Evolutionary conservation across 2,113 vertebrate genomes (phyloP), one percentile per base, ranked within the genome.

Genomic region (Stigmatopora nigra): DNA sequence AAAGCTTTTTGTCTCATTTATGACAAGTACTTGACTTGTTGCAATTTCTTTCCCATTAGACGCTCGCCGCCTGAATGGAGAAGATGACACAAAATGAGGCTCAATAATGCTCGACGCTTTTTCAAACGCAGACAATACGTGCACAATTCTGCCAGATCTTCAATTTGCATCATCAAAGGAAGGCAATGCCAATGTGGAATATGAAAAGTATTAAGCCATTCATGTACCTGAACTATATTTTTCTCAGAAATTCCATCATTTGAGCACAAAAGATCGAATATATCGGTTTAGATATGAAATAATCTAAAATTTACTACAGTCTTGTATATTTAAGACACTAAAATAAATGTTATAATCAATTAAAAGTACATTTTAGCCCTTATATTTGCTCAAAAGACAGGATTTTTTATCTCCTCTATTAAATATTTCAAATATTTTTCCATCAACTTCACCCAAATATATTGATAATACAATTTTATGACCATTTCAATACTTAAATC

Each of bases 401-500:
- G 12, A 20, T 13, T 11, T 15, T 3, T 11, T 19, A 5, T 20
- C n/a, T 12, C 2, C 11, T 10, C 7, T 61, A 41, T 45, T 45
- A 7, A 61, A 61, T 60, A 60, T 44, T 60, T 44, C 6, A 60
- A 60, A 13, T 20, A 3, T 16, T 38, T 35, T 22, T 59, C 44
- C 31, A 60, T 10, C n/a, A 59, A 41, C 58, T 60, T 60, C 58
- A 60, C 35, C 41, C n/a, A 14, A 36, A 60, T 19, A 14, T 60
- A 41, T 44, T 44, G 17, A 25, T 55, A 53, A 53, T 53, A 53
- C n/a, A 44, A 13, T 44, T 61, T 45, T 5, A 36, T n/a, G 10
- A 13, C 10, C 1, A 9, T 38, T 36, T 4, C 9, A 49, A 15
- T 25, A 55, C 20, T 25, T 55, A 25, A 55, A 22, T 13, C 1